Evolutionary conservation across 2,888 invertebrate species (phyloP).

Genomic region (Ctenicera cuprea): DNA sequence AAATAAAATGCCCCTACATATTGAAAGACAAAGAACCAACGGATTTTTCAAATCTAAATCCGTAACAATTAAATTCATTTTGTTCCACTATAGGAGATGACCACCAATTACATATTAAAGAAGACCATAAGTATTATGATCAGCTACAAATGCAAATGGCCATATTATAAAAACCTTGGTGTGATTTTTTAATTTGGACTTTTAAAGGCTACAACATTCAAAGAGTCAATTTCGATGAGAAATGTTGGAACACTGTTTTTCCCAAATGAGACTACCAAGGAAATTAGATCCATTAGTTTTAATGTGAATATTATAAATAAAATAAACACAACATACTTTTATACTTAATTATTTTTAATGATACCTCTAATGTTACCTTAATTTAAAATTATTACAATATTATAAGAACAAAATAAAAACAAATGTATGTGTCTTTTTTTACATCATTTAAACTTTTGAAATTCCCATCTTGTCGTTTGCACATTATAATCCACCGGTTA

Average conservation of each 20-base stretch:
- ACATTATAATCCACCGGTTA: too few relatives aligned
- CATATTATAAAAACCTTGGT: slow-evolving; percentile 53
- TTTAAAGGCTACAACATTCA: slow-evolving; percentile 36
- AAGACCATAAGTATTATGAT: slow-evolving; percentile 54
- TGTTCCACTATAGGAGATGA: neutral
- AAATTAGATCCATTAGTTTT: slow-evolving; percentile 34
- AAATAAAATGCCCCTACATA: too few relatives aligned
- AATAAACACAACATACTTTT: too few relatives aligned
- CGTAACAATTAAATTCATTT: slow-evolving; percentile 11
- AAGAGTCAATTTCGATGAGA: slow-evolving; percentile 32
- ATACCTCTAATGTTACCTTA: too few relatives aligned
- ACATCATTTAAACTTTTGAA: too few relatives aligned
- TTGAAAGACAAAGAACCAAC: slow-evolving; percentile 1
- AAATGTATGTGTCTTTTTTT: too few relatives aligned
- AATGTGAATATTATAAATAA: neutral
- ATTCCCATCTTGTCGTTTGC: too few relatives aligned
- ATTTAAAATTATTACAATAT: too few relatives aligned
- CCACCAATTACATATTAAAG: slow-evolving; percentile 42
- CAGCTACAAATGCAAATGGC: slow-evolving; percentile 56
- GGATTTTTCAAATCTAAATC: neutral
- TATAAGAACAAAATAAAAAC: too few relatives aligned
- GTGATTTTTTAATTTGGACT: slow-evolving; percentile 58
- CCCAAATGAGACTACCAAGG: slow-evolving; percentile 34
- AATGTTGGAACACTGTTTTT: slow-evolving; percentile 31
- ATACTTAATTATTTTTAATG: too few relatives aligned